Evolutionary conservation across 2,797 vertebrate genomes (phyloP).

Genomic region (Craterocephalus amniculus): DNA sequence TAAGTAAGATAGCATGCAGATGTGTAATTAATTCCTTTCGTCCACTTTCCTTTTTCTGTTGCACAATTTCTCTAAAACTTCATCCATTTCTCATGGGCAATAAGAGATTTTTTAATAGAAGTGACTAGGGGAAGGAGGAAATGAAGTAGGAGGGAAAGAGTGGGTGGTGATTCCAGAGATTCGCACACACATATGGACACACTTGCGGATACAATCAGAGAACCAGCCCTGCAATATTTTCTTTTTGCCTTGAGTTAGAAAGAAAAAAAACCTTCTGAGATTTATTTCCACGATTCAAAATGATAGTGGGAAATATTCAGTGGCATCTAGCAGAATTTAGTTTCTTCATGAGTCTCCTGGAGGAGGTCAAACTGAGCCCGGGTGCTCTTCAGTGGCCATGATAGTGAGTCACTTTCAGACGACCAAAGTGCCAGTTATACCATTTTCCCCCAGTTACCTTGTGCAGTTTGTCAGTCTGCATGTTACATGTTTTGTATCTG

Average conservation of each 20-base stretch:
- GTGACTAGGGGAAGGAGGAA: constrained; percentile 48
- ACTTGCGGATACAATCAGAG: constrained; percentile 21
- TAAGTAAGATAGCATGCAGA: constrained; percentile 14
- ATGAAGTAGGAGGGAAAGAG: constrained; percentile 58
- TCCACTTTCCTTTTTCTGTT: not conserved
- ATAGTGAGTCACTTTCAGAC: constrained; percentile 70
- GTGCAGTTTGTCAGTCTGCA: constrained; percentile 47
- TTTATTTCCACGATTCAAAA: constrained; percentile 11
- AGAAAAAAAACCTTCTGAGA: not conserved
- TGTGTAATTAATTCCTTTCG: not conserved
- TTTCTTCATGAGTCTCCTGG: constrained; percentile 41
- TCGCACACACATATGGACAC: constrained; percentile 11
- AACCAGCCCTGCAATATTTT: constrained; percentile 16
- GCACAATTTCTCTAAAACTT: constrained; percentile 11
- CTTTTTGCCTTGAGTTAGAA: not conserved
- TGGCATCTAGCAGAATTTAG: constrained; percentile 16
- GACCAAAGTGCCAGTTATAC: constrained; percentile 80
- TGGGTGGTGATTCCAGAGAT: constrained; percentile 51
- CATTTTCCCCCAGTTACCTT: constrained; percentile 49
- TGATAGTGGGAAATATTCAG: constrained; percentile 39
- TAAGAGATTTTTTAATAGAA: constrained; percentile 17
- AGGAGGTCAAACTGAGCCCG: constrained; percentile 78
- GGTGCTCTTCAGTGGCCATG: constrained; percentile 76
- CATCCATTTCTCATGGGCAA: constrained; percentile 23
- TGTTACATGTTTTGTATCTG: constrained; percentile 53